Evolutionary conservation across 2,888 invertebrate genomes (phyloP).

Genomic region (Drosophila affinis): DNA sequence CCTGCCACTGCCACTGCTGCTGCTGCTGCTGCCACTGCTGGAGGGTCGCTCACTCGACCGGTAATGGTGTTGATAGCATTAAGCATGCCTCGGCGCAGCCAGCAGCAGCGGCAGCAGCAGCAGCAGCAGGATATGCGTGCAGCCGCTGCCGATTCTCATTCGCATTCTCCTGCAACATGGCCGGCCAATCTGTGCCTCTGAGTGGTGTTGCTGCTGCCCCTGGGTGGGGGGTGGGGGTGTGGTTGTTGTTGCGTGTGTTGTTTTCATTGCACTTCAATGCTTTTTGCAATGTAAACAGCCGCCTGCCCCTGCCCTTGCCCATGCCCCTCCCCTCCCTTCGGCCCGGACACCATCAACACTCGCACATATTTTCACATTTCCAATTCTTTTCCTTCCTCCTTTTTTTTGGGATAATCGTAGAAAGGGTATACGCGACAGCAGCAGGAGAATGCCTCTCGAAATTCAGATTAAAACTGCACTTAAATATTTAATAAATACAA

Average conservation of each 20-base stretch:
- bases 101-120: slow-evolving; percentile 31
- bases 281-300: slow-evolving; percentile 78
- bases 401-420: slow-evolving; percentile 7
- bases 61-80: slow-evolving; percentile 72
- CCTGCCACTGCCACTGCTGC: neutral
- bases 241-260: slow-evolving; percentile 47
- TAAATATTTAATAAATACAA: no score
- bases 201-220: neutral
- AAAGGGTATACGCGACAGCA: neutral
- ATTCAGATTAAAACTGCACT: no score
- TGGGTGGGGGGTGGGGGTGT: neutral
- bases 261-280: slow-evolving; percentile 76
- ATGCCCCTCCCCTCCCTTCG: neutral
- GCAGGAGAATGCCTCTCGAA: neutral
- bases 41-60: slow-evolving; percentile 47
- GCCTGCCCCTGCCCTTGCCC: slow-evolving; percentile 39
- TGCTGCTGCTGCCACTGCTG: slow-evolving; percentile 16
- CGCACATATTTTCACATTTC: slow-evolving; percentile 62
- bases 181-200: slow-evolving; percentile 61
- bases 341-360: slow-evolving; percentile 23
- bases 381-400: slow-evolving; percentile 10
- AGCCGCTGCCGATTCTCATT: slow-evolving; percentile 25
- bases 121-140: slow-evolving; percentile 60
- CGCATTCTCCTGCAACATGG: slow-evolving; percentile 13
- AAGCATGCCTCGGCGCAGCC: slow-evolving; percentile 62